Evolutionary conservation across 2,113 vertebrate genomes (phyloP), one percentile per base, ranked within the genome.

Genomic region (Scomber colias): DNA sequence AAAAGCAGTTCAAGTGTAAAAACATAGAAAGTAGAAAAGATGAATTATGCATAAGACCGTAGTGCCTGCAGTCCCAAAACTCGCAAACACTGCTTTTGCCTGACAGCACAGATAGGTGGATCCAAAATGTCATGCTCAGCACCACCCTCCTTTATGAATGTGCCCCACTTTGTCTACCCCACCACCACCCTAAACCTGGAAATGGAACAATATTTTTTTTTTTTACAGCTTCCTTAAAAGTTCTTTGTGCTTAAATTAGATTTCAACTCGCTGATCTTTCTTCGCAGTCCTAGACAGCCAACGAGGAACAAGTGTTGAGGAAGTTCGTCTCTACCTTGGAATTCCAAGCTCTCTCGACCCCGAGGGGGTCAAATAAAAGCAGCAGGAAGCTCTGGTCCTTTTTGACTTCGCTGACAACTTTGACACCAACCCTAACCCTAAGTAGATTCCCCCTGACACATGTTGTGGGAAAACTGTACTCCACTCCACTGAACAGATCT

Each of bases 271-370:
- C 68, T 64, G 73, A 30, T 8, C 24, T 45, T 73, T 65, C 16
- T 4, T 21, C 31, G 45, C 4, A 3, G 31, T 51, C 45, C 45
- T 13, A 76, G 45, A 70, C 70, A 71, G 67, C 66, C 2, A 24
- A 21, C 11, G 8, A 40, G 71, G 71, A 85, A 65, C 83, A 87
- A 78, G 72, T 87, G 86, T 75, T 83, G 83, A 40, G 72, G 72
- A 89, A 84, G 55, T 67, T 62, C 21, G 73, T 89, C 90, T 91
- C 89, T 85, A 71, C 77, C 75, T 77, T 75, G 71, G 81, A 87
- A 91, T 87, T 87, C 72, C 65, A 62, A 35, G 69, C 64, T 55
- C 46, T 60, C 30, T 74, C 79, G 78, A 90, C 76, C 71, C 67
- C 6, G n/a, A 14, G 59, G 62, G 74, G 74, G 56, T 84, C 71